Percentiles rank a stretch among this genome's conserved stretches.
Conservation (phyloP, 2,113 vertebrate genomes). For the Nettapus auritus region DNA sequence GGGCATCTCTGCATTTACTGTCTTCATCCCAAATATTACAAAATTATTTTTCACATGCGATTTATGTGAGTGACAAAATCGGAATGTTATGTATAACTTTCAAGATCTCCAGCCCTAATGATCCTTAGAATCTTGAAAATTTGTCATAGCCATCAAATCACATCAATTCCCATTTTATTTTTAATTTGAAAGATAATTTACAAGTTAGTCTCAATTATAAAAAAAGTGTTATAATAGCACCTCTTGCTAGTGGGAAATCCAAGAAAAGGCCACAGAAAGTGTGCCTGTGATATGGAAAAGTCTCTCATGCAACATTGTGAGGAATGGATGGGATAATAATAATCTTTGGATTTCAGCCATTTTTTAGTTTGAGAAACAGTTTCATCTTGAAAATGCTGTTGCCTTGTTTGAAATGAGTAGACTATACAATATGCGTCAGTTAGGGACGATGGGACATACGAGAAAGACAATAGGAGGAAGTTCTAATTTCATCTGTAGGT, state of each 20-base stretch:
- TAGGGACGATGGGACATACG: conserved; percentile 64
- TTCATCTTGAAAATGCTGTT: conserved; percentile 21
- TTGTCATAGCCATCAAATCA: background rate
- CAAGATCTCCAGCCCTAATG: background rate
- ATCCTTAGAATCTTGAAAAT: background rate
- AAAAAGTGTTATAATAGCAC: background rate
- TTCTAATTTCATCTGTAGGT: conserved; percentile 78
- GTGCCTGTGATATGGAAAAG: background rate
- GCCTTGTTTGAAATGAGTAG: conserved; percentile 53
- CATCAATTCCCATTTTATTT: background rate
- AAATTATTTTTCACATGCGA: background rate
- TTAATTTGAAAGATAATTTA: background rate
- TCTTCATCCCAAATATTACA: background rate
- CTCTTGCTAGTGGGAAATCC: background rate
- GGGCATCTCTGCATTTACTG: background rate
- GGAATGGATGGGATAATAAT: conserved; percentile 51
- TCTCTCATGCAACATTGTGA: conserved; percentile 34
- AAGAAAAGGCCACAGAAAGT: background rate
- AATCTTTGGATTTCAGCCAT: conserved; percentile 69
- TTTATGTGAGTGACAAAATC: background rate
- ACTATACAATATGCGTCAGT: conserved; percentile 76
- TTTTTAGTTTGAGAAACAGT: conserved; percentile 44
- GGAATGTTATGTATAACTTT: background rate
- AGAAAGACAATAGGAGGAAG: conserved; percentile 82
- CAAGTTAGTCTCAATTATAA: background rate